Conservation (phyloP, 2,888 invertebrate species). For the Erpobdella octoculata region DNA sequence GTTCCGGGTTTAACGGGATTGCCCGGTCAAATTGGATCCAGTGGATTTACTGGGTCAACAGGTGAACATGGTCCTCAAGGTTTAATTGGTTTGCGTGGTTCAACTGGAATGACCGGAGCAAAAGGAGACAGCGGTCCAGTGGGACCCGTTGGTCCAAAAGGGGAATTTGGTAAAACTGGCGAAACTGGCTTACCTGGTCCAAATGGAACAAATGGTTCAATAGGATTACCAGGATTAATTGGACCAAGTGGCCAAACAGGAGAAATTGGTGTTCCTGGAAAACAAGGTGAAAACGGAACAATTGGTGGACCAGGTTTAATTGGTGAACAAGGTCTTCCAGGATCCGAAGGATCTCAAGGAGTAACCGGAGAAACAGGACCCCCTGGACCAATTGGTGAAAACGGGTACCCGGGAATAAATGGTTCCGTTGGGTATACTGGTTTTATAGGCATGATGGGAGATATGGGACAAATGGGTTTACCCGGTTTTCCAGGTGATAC, state of each 20-base stretch:
- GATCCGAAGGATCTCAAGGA: slow-evolving; percentile 18
- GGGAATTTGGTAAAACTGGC: slow-evolving; percentile 30
- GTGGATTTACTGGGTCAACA: slow-evolving; percentile 41
- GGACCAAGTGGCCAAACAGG: slow-evolving; percentile 26
- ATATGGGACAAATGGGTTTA: slow-evolving; percentile 31
- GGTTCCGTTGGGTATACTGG: slow-evolving; percentile 16
- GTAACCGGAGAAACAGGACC: slow-evolving; percentile 19
- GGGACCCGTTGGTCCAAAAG: slow-evolving; percentile 28
- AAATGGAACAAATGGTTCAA: slow-evolving; percentile 49
- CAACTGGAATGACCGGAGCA: slow-evolving; percentile 28
- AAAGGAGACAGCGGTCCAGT: not conserved
- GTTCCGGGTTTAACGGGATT: slow-evolving; percentile 32
- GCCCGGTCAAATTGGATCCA: slow-evolving; percentile 20
- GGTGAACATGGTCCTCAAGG: slow-evolving; percentile 30
- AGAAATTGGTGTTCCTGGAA: slow-evolving; percentile 21
- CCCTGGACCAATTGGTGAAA: slow-evolving; percentile 23
- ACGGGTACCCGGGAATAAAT: slow-evolving; percentile 20
- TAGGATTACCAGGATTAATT: slow-evolving; percentile 13
- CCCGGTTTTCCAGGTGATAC: slow-evolving; percentile 33
- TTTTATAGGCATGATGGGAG: slow-evolving; percentile 15
- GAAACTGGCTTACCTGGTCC: slow-evolving; percentile 42
- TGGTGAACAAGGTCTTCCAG: slow-evolving; percentile 45
- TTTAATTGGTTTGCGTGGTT: slow-evolving; percentile 24
- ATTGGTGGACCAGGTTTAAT: slow-evolving; percentile 25
- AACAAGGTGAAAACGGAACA: slow-evolving; percentile 24